Evolutionary conservation across 37 sponge, comb jelly and placozoan genomes (phyloP), one percentile per base, ranked within the genome.

Genomic region (Chondrilla cf. caribensis): DNA sequence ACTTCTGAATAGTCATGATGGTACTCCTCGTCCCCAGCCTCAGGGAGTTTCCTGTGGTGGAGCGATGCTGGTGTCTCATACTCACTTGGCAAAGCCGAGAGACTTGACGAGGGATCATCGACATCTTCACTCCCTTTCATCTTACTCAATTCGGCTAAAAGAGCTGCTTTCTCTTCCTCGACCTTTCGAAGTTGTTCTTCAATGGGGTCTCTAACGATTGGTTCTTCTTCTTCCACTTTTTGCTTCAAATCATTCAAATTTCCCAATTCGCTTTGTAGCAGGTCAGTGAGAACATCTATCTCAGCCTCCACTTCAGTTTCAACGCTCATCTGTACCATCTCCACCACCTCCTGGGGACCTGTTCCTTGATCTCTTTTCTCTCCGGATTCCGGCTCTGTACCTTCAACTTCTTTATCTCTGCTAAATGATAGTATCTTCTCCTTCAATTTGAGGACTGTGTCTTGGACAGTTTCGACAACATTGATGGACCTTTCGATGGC

Each of bases 1-100:
- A 73, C 8, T 37, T 73, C 76, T 6, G 76, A 37, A 42, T 73
- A 73, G 6, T 73, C 76, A 37, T 73, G 76, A 6, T 73, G n/a
- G 41, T 39, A 39, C 7, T 42, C 76, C 7, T 39, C 76, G 17
- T 32, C 41, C 15, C 64, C 64, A 37, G 41, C 14, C 1, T 8
- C 43, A 2, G 76, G 44, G 2, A 39, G 43, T 2, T 22, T 22
- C 36, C 76, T 73, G 35, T 4, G 1, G 29, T 0, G 35, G 26
- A 26, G 32, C 26, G 35, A 17, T 73, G 31, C 0, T 4, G 76
- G 76, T 15, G 3, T 73, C 76, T 73, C 76, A 14, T 73, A 73
- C 24, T 73, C 76, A 73, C 41, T 42, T 2, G 76, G 76, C 17
- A 17, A 2, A n/a, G 9, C 71, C 29, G n/a, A 29, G 22, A 15